Conservation (phyloP, 2,797 vertebrate genomes). For the Urophycis tenuis region DNA sequence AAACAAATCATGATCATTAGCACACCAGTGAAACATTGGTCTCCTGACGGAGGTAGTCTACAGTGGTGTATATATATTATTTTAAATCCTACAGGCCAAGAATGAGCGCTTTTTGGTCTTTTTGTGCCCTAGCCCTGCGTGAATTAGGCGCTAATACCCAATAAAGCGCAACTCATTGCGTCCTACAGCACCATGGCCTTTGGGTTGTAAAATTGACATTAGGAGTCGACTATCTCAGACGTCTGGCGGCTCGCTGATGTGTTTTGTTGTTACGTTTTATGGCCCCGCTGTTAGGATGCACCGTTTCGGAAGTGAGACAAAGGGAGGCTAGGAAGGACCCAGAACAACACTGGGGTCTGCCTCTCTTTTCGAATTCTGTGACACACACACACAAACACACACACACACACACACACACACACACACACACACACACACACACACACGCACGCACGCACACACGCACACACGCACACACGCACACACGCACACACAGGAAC, state of each 20-base stretch:
- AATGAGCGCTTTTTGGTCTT: background rate
- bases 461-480: slow-evolving; percentile 32
- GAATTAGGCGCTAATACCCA: background rate
- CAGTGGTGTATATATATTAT: background rate
- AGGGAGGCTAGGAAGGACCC: slow-evolving; percentile 59
- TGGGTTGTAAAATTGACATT: slow-evolving; percentile 65
- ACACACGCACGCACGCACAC: slow-evolving; percentile 15
- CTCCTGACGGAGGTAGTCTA: background rate
- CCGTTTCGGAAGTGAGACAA: slow-evolving; percentile 70
- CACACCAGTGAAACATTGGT: background rate
- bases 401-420: background rate
- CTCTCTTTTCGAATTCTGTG: slow-evolving; percentile 49
- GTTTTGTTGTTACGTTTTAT: slow-evolving; percentile 56
- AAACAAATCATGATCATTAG: background rate
- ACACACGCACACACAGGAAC: slow-evolving; percentile 23
- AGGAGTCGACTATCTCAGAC: slow-evolving; percentile 67
- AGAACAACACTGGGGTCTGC: slow-evolving; percentile 22
- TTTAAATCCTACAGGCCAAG: no score
- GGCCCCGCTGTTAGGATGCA: slow-evolving; percentile 60
- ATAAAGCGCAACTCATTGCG: slow-evolving; percentile 41
- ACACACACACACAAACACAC: background rate
- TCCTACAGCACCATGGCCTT: slow-evolving; percentile 39
- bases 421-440: background rate
- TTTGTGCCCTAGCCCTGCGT: background rate
- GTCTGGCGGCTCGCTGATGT: slow-evolving; percentile 64